Percentiles rank a stretch among this genome's conserved stretches.
Evolutionary conservation across 2,797 vertebrate species (phyloP).

Genomic region (Microctenopoma lineatum): DNA sequence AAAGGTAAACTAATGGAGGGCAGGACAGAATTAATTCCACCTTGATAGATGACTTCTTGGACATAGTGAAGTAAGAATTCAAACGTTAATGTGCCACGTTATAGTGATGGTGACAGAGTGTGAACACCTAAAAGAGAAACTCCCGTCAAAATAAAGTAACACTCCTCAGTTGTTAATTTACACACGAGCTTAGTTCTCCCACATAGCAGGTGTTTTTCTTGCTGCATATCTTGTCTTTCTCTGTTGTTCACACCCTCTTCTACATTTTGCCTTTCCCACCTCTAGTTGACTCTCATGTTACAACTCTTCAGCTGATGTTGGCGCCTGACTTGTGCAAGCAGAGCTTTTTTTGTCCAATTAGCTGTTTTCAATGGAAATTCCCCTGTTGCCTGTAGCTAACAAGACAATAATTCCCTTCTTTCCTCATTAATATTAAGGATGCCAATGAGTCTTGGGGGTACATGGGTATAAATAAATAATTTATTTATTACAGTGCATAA

Average conservation of each 20-base stretch:
- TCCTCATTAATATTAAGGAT: slow-evolving; percentile 1
- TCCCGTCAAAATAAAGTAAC: slow-evolving; percentile 8
- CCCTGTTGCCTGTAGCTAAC: slow-evolving; percentile 6
- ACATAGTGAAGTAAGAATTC: too few species aligned
- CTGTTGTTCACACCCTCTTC: slow-evolving; percentile 37
- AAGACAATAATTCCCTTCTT: background rate
- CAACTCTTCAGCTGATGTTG: slow-evolving; percentile 30
- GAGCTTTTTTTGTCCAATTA: slow-evolving; percentile 45
- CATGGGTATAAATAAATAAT: background rate
- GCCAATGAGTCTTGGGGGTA: background rate
- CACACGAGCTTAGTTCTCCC: slow-evolving; percentile 23
- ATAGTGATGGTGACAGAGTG: background rate
- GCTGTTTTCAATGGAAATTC: slow-evolving; percentile 30
- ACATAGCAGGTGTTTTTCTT: slow-evolving; percentile 46
- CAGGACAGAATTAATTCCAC: too few species aligned
- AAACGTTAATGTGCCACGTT: too few species aligned
- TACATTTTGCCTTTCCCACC: slow-evolving; percentile 4
- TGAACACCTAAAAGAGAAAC: slow-evolving; percentile 15
- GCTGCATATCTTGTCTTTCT: slow-evolving; percentile 11
- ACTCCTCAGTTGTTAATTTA: slow-evolving; percentile 37
- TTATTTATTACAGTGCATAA: background rate
- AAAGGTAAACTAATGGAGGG: too few species aligned
- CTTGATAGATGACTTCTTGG: too few species aligned
- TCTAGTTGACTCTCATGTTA: slow-evolving; percentile 20
- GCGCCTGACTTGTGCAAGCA: slow-evolving; percentile 41